Evolutionary conservation across 2,797 vertebrate genomes (phyloP), one percentile per base, ranked within the genome.

Genomic region (Poecilia picta): DNA sequence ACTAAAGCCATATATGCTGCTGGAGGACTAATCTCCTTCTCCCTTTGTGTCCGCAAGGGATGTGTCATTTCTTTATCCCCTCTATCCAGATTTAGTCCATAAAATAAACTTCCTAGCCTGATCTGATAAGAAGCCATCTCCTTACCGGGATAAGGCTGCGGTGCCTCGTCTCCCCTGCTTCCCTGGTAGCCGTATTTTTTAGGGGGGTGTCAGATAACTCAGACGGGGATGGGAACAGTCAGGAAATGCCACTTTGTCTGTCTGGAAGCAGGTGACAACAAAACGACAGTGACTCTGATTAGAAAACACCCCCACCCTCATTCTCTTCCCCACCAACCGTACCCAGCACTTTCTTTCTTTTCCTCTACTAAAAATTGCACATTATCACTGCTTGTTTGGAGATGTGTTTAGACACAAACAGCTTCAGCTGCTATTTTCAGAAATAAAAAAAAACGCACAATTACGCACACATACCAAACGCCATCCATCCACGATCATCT

Each of bases 11-110:
- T 93, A 94, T 94, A 93, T 94, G 94, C 93, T 94, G 94, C 93
- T 93, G 90, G 91, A 95, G 94, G 90, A 94, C 94, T 95, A 94
- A 95, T 95, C 94, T 95, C 91, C 92, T 93, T 91, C 89, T 93
- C 91, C 90, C 88, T 95, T 94, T 95, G 93, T 95, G 94, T 94
- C 93, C 91, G 90, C 91, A 82, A 92, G 93, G 94, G 94, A 94
- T 94, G 94, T 95, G 94, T 95, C 94, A 94, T 94, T 95, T 94
- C 94, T 94, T 94, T 94, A 95, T 94, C 94, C 94, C 91, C 89
- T 95, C 93, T 91, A 94, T 95, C 93, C 94, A 94, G 94, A 94
- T 95, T 95, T 94, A 94, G 88, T 94, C 93, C 89, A 93, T 94
- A 95, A 95, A 95, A 95, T 94, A 94, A 95, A 95, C 94, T 95